Percentiles rank a stretch among this genome's conserved stretches.
These are phyloP conservation scores for Lepidurus arcticus DNA, from an alignment of 1,140 invertebrate species.

Conservation along the genomic window DNA sequence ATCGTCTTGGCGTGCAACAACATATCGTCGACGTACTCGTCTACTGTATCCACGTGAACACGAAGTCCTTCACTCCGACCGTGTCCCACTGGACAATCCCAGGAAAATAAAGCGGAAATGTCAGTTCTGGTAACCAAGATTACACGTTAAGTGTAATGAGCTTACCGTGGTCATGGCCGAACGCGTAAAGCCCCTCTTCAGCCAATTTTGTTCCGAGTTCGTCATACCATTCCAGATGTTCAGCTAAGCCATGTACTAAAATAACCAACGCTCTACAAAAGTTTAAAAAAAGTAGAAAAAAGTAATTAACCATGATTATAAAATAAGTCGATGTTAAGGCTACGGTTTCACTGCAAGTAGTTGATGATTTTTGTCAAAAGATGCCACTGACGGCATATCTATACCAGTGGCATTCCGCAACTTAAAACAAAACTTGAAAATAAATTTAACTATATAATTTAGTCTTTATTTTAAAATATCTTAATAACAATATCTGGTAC, in stretches of 20 bases:
- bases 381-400: no score
- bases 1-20: conserved; percentile 43
- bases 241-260: conserved; percentile 46
- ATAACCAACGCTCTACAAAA: conserved; percentile 46
- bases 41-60: conserved; percentile 42
- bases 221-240: conserved; percentile 46
- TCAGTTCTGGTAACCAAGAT: background rate
- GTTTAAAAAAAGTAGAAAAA: background rate
- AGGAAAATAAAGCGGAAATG: conserved; percentile 11
- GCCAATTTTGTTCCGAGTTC: conserved; percentile 42
- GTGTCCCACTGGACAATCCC: conserved; percentile 44
- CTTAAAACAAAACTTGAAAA: no score
- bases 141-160: background rate
- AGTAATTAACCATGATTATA: background rate
- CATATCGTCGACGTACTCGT: conserved; percentile 44
- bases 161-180: conserved; percentile 49
- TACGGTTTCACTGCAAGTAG: no score
- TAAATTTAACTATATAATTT: no score
- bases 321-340: background rate
- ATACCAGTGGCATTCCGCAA: no score
- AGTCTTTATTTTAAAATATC: no score
- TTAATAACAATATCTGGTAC: no score
- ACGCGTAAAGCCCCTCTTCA: conserved; percentile 43
- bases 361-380: no score
- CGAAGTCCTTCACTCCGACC: conserved; percentile 45